Evolutionary conservation across 2,888 invertebrate species (phyloP).

Genomic region (Malacosoma neustria): DNA sequence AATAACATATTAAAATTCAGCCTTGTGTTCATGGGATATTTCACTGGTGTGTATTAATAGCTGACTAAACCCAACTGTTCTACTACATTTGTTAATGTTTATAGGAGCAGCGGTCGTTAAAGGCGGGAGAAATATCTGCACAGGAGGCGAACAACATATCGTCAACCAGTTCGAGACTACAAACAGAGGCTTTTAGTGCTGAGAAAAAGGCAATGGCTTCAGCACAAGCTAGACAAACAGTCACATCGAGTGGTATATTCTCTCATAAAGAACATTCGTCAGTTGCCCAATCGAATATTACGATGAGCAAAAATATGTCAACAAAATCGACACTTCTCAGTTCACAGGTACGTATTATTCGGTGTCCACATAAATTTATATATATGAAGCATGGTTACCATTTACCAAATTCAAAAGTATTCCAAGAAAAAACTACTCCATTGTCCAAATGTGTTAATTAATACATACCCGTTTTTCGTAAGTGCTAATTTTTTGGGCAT

Average conservation of each 20-base stretch:
- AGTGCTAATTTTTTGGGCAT: slow-evolving; percentile 11
- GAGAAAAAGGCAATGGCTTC: slow-evolving; percentile 85
- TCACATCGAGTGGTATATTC: slow-evolving; percentile 85
- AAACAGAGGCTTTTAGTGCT: slow-evolving; percentile 89
- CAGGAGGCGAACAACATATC: slow-evolving; percentile 91
- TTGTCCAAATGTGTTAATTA: slow-evolving; percentile 4
- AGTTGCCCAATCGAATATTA: slow-evolving; percentile 87
- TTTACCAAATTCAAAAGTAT: neutral
- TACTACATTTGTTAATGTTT: too few relatives aligned
- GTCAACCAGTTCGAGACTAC: slow-evolving; percentile 87
- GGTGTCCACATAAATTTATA: too few relatives aligned
- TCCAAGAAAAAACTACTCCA: neutral
- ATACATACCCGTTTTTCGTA: slow-evolving; percentile 1
- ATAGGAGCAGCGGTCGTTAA: slow-evolving; percentile 89
- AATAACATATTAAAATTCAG: too few relatives aligned
- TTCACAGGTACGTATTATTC: slow-evolving; percentile 51
- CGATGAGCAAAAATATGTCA: slow-evolving; percentile 83
- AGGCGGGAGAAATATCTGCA: slow-evolving; percentile 88
- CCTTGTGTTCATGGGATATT: too few relatives aligned
- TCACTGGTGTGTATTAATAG: too few relatives aligned
- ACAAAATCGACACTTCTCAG: slow-evolving; percentile 76
- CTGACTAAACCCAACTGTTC: too few relatives aligned
- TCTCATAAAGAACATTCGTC: slow-evolving; percentile 81
- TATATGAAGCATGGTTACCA: too few relatives aligned
- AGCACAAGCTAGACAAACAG: slow-evolving; percentile 85